phyloP scores from a whole-genome alignment of 35 echinoderm and acorn worm species.

The Amphiura filiformis region DNA sequence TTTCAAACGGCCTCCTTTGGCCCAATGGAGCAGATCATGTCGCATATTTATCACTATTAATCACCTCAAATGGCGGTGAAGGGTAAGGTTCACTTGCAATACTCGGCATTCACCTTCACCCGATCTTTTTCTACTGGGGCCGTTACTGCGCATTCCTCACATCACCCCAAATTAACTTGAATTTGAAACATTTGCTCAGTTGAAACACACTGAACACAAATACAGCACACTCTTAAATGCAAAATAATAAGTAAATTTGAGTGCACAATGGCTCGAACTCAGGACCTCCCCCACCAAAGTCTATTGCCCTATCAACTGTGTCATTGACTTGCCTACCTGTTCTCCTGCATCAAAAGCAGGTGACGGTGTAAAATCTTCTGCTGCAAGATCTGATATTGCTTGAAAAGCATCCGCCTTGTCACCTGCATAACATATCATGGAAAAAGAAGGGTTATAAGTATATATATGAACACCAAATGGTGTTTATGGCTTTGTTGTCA shows the following conservation, averaged over 20 bases:
- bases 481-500: background rate
- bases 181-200: too few relatives aligned
- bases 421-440: conserved; percentile 25
- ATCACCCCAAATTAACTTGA: too few relatives aligned
- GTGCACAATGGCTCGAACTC: background rate
- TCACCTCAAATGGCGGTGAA: too few relatives aligned
- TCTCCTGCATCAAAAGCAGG: conserved; percentile 42
- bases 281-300: background rate
- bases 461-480: background rate
- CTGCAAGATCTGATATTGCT: conserved; percentile 65
- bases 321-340: conserved; percentile 42
- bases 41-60: too few relatives aligned
- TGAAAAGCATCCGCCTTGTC: conserved; percentile 59
- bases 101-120: too few relatives aligned
- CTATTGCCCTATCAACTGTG: background rate
- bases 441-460: background rate
- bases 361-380: conserved; percentile 73
- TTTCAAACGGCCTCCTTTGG: too few relatives aligned
- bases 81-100: too few relatives aligned
- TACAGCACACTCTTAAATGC: background rate
- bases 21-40: too few relatives aligned
- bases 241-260: background rate
- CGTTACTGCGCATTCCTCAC: too few relatives aligned
- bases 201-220: background rate
- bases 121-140: too few relatives aligned